A percentile compares a stretch with the other conserved stretches of the same genome.
Evolutionary conservation across 2,888 invertebrate species (phyloP).

Genomic region (Microdon myrmicae): DNA sequence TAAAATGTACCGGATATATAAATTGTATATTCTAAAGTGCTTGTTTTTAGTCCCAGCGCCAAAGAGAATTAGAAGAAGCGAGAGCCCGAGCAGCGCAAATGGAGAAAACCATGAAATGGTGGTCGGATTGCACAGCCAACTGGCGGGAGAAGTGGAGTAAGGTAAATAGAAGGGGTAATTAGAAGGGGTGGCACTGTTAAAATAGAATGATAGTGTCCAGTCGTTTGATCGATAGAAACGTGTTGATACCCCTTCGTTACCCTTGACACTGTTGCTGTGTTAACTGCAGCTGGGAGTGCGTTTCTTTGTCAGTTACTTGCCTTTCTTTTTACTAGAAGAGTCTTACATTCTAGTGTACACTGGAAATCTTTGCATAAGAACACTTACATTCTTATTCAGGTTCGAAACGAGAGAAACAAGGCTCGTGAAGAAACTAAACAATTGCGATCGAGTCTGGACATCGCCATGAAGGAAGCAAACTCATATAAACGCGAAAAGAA

Average conservation of each 20-base stretch:
- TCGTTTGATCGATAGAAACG: constrained; percentile 42
- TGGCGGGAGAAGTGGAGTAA: constrained; percentile 97
- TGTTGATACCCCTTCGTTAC: constrained; percentile 1
- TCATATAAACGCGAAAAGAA: constrained; percentile 81
- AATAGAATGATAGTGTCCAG: constrained; percentile 37
- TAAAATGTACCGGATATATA: constrained; percentile 34
- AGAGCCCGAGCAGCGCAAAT: constrained; percentile 94
- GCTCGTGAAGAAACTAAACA: constrained; percentile 90
- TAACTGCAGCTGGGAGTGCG: constrained; percentile 23
- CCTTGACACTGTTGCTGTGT: constrained; percentile 28
- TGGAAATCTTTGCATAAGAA: too few species aligned
- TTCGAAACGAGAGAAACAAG: constrained; percentile 91
- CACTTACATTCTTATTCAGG: constrained; percentile 66
- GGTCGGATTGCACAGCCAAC: constrained; percentile 97
- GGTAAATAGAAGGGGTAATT: too few species aligned
- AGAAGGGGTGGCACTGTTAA: too few species aligned
- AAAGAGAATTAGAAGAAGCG: constrained; percentile 91
- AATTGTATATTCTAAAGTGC: constrained; percentile 1
- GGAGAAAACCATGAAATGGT: constrained; percentile 99
- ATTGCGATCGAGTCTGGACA: constrained; percentile 82
- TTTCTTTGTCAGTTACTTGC: too few species aligned
- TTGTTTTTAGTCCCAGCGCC: constrained; percentile 63
- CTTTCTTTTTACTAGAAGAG: too few species aligned
- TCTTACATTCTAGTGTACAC: too few species aligned
- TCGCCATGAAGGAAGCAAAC: constrained; percentile 79